phyloP scores from a whole-genome alignment of 2,113 vertebrate species.

The Dipodomys stephensi region DNA sequence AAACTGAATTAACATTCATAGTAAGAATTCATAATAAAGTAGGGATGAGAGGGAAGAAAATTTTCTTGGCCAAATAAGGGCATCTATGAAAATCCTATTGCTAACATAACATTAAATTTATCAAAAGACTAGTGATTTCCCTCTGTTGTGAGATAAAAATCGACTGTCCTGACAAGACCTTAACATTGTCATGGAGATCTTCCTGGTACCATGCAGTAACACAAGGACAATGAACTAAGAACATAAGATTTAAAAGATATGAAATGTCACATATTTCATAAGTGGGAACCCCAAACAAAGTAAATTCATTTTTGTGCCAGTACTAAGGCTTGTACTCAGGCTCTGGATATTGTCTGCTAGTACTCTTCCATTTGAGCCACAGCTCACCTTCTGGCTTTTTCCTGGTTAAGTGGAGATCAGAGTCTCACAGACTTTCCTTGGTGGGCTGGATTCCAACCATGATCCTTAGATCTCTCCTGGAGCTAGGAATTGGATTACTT shows the following conservation, averaged over 20 bases:
- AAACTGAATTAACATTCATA: background rate
- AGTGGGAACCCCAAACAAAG: background rate
- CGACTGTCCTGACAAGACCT: background rate
- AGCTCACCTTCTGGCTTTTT: too few species aligned
- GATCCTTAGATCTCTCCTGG: background rate
- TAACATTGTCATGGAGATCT: background rate
- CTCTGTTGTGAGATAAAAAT: background rate
- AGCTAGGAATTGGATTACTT: background rate
- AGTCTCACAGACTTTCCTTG: too few species aligned
- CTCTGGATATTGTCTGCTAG: too few species aligned
- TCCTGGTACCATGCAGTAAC: background rate
- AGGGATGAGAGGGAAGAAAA: background rate
- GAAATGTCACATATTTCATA: background rate
- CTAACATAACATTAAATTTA: background rate
- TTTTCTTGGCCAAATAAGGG: background rate
- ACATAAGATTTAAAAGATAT: background rate
- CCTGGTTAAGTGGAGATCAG: too few species aligned
- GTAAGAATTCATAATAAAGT: background rate
- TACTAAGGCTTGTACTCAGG: too few species aligned
- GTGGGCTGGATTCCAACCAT: too few species aligned
- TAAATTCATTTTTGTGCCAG: too few species aligned
- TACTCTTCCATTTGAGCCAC: too few species aligned
- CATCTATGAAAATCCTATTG: background rate
- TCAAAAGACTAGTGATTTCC: background rate
- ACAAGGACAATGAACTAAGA: background rate